Evolutionary conservation across 2,113 vertebrate genomes (phyloP).

Genomic region (Carettochelys insculpta): DNA sequence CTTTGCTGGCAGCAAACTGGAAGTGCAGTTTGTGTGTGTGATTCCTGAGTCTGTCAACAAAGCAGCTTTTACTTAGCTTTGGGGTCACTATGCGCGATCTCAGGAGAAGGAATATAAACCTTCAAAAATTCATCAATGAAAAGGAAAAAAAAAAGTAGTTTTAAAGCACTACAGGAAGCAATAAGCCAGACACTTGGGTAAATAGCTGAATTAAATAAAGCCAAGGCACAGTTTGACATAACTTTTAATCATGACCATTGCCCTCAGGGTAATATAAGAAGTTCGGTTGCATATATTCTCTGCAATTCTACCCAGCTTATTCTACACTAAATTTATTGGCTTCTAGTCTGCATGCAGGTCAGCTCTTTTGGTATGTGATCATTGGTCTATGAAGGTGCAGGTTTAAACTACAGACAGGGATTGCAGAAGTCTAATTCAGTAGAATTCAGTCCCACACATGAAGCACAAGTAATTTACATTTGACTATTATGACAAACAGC

Average conservation of each 20-base stretch:
- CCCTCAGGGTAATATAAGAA: not conserved
- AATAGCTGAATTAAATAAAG: not conserved
- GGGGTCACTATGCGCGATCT: not conserved
- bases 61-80: not conserved
- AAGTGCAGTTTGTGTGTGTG: not conserved
- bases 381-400: not conserved
- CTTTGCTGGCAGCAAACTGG: constrained; percentile 38
- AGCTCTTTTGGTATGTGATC: not conserved
- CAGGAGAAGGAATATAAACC: not conserved
- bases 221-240: not conserved
- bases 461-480: not conserved
- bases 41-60: fast-evolving
- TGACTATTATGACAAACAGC: not conserved
- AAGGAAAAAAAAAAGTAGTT: not conserved
- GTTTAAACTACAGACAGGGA: not conserved
- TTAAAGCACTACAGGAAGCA: not conserved
- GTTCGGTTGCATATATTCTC: not conserved
- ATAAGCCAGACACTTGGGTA: not conserved
- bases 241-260: not conserved
- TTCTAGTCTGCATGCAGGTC: not conserved
- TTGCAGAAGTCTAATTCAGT: not conserved
- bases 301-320: not conserved
- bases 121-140: not conserved
- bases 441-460: not conserved
- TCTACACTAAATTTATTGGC: not conserved